Percentiles rank a stretch among this genome's conserved stretches.
Conservation (phyloP, 2,888 invertebrate genomes). For the Automeris io region DNA sequence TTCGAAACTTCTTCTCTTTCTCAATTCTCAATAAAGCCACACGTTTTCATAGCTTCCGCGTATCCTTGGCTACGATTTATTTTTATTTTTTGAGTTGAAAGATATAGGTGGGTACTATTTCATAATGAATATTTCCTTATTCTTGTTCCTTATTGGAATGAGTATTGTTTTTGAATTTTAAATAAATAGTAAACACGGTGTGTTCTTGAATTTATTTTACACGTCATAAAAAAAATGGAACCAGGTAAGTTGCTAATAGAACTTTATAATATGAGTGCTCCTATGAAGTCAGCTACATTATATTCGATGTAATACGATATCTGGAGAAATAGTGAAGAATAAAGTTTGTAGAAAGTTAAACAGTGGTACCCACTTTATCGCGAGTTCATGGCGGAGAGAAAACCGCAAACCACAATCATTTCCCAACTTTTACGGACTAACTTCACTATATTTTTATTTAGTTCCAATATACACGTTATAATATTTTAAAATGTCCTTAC, state of each 20-base stretch:
- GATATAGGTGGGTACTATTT: no score
- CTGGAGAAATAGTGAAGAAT: constrained; percentile 37
- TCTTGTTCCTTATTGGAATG: no score
- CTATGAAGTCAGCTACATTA: constrained; percentile 30
- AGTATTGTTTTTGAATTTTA: no score
- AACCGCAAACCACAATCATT: constrained; percentile 36
- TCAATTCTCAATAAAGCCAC: no score
- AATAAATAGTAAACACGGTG: no score
- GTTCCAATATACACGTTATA: constrained; percentile 2
- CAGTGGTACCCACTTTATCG: constrained; percentile 35
- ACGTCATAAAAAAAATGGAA: no score
- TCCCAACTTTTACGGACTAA: constrained; percentile 29
- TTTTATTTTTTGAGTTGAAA: no score
- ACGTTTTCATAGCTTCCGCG: no score
- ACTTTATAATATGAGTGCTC: constrained; percentile 28
- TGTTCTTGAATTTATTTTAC: no score
- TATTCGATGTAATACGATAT: constrained; percentile 40
- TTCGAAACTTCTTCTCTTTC: no score
- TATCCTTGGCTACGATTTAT: no score
- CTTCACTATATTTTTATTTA: constrained; percentile 13
- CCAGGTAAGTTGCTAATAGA: constrained; percentile 31
- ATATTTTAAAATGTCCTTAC: background rate
- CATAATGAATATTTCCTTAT: no score
- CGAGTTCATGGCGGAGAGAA: constrained; percentile 21
- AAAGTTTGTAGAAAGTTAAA: constrained; percentile 47